Percentiles rank a stretch among this genome's conserved stretches.
Conservation (phyloP, 2,797 vertebrate genomes). For the Glyptemys insculpta region DNA sequence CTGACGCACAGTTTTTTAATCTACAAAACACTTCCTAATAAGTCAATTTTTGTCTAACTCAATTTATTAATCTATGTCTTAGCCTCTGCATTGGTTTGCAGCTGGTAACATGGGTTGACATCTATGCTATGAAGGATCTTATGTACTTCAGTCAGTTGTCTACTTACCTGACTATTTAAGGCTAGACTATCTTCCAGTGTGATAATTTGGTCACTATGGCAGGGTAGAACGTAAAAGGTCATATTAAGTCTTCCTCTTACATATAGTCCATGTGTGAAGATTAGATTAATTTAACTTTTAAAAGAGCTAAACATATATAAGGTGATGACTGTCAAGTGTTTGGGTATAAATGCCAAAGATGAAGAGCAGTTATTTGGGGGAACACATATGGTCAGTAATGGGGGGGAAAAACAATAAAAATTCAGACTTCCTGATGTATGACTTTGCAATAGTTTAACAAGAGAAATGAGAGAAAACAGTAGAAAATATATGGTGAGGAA, state of each 20-base stretch:
- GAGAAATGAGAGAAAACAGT: background rate
- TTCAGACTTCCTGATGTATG: background rate
- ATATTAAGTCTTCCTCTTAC: background rate
- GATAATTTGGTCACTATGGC: background rate
- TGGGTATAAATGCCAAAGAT: background rate
- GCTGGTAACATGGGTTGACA: background rate
- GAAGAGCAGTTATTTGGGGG: background rate
- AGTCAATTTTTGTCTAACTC: background rate
- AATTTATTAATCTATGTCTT: background rate
- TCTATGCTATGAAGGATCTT: background rate
- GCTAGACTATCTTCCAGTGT: background rate
- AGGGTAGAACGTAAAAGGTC: background rate
- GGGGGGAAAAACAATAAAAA: background rate
- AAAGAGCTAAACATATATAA: background rate
- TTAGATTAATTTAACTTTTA: background rate
- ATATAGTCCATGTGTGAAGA: background rate
- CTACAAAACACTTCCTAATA: background rate
- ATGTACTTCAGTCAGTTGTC: fast-evolving
- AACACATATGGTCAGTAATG: background rate
- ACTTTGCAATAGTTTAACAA: background rate
- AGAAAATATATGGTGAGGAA: background rate
- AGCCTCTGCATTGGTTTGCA: fast-evolving
- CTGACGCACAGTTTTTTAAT: background rate
- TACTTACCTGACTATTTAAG: fast-evolving
- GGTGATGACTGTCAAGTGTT: background rate